Percentiles rank a stretch among this genome's conserved stretches.
Conservation (phyloP, 2,888 invertebrate species). For the Microctonus aethiopoides region DNA sequence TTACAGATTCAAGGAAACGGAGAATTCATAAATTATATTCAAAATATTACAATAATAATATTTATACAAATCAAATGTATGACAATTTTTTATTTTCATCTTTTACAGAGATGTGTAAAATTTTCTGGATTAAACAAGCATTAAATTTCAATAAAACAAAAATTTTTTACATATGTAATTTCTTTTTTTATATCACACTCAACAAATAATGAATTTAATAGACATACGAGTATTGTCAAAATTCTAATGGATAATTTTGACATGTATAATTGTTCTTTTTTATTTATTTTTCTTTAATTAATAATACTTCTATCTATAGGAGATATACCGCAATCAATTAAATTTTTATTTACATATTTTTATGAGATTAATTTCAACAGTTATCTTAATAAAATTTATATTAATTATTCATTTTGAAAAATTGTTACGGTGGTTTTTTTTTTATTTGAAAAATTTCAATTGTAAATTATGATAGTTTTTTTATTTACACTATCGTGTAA, state of each 20-base stretch:
- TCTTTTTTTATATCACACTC: constrained; percentile 53
- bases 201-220: constrained; percentile 56
- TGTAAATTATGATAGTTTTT: constrained; percentile 35
- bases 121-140: constrained; percentile 27
- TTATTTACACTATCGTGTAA: constrained; percentile 27
- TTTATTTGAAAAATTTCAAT: constrained; percentile 52
- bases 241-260: not conserved
- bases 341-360: constrained; percentile 55
- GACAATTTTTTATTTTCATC: not conserved
- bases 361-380: constrained; percentile 52
- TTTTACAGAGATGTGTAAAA: not conserved
- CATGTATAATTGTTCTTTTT: not conserved
- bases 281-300: constrained; percentile 34
- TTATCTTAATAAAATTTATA: constrained; percentile 50
- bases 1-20: constrained; percentile 79
- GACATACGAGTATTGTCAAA: constrained; percentile 53
- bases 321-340: constrained; percentile 47
- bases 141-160: constrained; percentile 58
- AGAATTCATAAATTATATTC: constrained; percentile 72
- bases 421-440: constrained; percentile 55
- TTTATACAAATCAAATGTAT: not conserved
- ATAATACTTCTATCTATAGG: constrained; percentile 43
- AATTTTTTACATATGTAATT: constrained; percentile 60
- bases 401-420: constrained; percentile 47
- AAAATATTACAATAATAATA: not conserved